These are phyloP conservation scores for Liodrosophila aerea DNA, from an alignment of 2,888 invertebrate species.

Conservation along the genomic window DNA sequence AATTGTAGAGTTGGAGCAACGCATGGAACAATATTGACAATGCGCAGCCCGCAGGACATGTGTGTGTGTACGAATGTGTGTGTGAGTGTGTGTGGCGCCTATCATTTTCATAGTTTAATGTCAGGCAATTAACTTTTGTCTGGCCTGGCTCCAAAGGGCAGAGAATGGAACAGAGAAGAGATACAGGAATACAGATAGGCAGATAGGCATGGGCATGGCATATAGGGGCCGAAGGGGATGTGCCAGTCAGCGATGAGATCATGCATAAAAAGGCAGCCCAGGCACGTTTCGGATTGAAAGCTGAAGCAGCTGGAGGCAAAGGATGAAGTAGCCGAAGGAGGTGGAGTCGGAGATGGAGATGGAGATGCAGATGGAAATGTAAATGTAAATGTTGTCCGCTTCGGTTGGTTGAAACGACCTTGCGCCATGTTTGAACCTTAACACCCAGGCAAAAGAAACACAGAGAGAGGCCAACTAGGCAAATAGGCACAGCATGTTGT, in stretches of 20 bases:
- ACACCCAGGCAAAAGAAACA: slow-evolving; percentile 47
- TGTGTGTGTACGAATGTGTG: slow-evolving; percentile 3
- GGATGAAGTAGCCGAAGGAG: slow-evolving; percentile 2
- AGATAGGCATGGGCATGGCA: neutral
- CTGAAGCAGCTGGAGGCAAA: neutral
- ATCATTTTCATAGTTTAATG: slow-evolving; percentile 76
- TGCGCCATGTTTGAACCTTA: slow-evolving; percentile 76
- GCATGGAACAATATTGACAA: slow-evolving; percentile 42
- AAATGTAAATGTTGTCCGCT: slow-evolving; percentile 70
- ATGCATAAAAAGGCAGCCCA: slow-evolving; percentile 70
- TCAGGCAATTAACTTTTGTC: slow-evolving; percentile 76
- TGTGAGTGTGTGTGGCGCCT: slow-evolving; percentile 46
- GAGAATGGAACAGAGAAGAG: slow-evolving; percentile 1
- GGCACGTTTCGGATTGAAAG: slow-evolving; percentile 41
- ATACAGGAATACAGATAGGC: slow-evolving; percentile 8
- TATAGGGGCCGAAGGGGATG: slow-evolving; percentile 21
- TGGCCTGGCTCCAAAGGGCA: slow-evolving; percentile 37
- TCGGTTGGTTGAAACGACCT: slow-evolving; percentile 68
- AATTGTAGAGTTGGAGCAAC: slow-evolving; percentile 23
- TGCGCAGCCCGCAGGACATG: slow-evolving; percentile 24
- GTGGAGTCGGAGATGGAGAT: slow-evolving; percentile 6
- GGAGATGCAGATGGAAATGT: slow-evolving; percentile 60
- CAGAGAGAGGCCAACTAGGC: slow-evolving; percentile 47
- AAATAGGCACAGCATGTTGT: slow-evolving; percentile 75
- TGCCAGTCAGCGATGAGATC: slow-evolving; percentile 75